phyloP scores from a whole-genome alignment of 2,113 vertebrate species.

The Recurvirostra avosetta region DNA sequence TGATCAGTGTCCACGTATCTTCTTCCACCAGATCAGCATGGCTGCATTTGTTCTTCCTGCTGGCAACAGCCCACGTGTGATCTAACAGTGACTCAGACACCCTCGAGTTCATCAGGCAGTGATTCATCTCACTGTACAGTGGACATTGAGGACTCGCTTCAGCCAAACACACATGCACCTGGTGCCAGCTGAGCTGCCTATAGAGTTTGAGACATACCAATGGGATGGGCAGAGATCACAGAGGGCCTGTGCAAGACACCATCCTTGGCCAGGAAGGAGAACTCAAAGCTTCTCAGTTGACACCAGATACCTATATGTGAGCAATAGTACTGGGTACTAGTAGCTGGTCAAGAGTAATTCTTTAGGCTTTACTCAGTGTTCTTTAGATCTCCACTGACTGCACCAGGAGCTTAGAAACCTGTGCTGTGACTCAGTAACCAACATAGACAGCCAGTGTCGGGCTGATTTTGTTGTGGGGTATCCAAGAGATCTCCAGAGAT shows the following conservation, averaged over 20 bases:
- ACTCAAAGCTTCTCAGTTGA: background rate
- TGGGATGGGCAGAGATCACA: background rate
- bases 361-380: background rate
- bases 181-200: background rate
- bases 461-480: background rate
- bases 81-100: background rate
- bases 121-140: background rate
- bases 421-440: background rate
- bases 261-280: background rate
- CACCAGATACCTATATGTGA: accelerated
- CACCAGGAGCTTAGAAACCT: background rate
- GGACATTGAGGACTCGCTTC: background rate
- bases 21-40: background rate
- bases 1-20: background rate
- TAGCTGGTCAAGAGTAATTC: background rate
- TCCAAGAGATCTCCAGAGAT: background rate
- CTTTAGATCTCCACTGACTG: background rate
- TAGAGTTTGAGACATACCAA: background rate
- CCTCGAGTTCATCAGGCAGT: background rate
- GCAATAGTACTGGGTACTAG: background rate
- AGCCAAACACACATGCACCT: accelerated
- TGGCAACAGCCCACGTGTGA: background rate
- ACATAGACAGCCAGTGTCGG: background rate
- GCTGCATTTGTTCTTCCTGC: background rate
- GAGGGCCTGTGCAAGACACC: no score